These are phyloP conservation scores for Hycleus cichorii DNA, from an alignment of 1,140 invertebrate genomes.

Conservation along the genomic window DNA sequence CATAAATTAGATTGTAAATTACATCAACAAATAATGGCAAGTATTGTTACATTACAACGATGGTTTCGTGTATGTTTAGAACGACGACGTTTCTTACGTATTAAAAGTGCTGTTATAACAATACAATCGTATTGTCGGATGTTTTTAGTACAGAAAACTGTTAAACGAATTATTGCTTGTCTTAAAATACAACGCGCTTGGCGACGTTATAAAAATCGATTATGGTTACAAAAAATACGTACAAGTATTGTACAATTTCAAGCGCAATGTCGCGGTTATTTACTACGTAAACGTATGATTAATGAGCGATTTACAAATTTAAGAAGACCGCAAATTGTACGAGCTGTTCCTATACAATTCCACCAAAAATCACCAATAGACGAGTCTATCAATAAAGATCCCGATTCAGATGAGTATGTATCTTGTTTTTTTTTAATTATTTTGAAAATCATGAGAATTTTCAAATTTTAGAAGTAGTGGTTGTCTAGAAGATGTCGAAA, in stretches of 20 bases:
- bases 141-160: conserved; percentile 49
- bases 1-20: conserved; percentile 83
- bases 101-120: conserved; percentile 64
- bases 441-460: background rate
- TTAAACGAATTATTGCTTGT: conserved; percentile 51
- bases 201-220: conserved; percentile 56
- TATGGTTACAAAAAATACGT: conserved; percentile 59
- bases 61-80: conserved; percentile 83
- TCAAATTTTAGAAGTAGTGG: conserved; percentile 47
- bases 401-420: conserved; percentile 41
- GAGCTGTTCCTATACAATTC: conserved; percentile 16
- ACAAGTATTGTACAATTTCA: conserved; percentile 61
- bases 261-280: conserved; percentile 57
- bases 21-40: conserved; percentile 88
- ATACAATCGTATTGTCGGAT: conserved; percentile 72
- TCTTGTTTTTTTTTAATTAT: background rate
- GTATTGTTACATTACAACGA: conserved; percentile 84
- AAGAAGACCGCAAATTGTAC: conserved; percentile 2
- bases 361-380: conserved; percentile 31
- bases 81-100: conserved; percentile 63
- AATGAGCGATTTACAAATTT: background rate
- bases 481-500: conserved; percentile 50
- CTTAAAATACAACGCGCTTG: conserved; percentile 70
- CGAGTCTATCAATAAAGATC: conserved; percentile 46
- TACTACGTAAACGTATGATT: conserved; percentile 44